Base-by-base conservation (phyloP, 1,140 invertebrate species). In the Camponotus floridanus region DNA sequence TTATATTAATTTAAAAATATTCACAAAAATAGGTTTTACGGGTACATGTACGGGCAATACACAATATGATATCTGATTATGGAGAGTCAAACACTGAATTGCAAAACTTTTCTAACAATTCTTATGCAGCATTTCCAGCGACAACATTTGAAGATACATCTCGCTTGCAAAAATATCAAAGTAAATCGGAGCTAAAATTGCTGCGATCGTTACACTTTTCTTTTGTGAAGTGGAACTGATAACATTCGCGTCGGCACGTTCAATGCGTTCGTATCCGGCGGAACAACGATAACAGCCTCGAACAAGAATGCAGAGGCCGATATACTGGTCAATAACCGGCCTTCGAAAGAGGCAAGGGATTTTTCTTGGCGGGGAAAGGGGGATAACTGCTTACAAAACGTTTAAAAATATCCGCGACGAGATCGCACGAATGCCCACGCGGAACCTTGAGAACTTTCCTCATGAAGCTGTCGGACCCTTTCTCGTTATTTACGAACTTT, bases 291-390 rank as follows among this genome's bases (percentile, higher is more conserved):
- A 81, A 84, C 48, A 76, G 26, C 48, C 13, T 80, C 59, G 36
- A 59, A 65, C 21, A 59, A 57, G 79, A 87, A 86, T 90, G 83
- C 68, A 67, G 79, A 86, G 85, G 76, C 88, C 74, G 88, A 76
- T 59, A 18, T 33, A n/a, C 18, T 91, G 88, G 88, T 91, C 88
- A 90, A 91, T 90, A 90, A 90, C 88, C 87, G 88, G 87, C 90
- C 88, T 90, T 88, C 78, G 87, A n/a, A 42, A 39, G 74, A 85
- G 67, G 51, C 61, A 65, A 79, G 68, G 80, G 45, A 39, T 80
- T n/a, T 21, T 36, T 65, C 39, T 31, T 39, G 57, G 48, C 48
- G 18, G 48, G 15, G 15, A 51, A 48, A 3, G 15, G 15, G 2
- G 15, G 9, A 62, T 67, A 33, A 42, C 31, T 65, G 78, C 80